Evolutionary conservation across 2,888 invertebrate genomes (phyloP), one percentile per base, ranked within the genome.

Genomic region (Rhamphomyia laevipes): DNA sequence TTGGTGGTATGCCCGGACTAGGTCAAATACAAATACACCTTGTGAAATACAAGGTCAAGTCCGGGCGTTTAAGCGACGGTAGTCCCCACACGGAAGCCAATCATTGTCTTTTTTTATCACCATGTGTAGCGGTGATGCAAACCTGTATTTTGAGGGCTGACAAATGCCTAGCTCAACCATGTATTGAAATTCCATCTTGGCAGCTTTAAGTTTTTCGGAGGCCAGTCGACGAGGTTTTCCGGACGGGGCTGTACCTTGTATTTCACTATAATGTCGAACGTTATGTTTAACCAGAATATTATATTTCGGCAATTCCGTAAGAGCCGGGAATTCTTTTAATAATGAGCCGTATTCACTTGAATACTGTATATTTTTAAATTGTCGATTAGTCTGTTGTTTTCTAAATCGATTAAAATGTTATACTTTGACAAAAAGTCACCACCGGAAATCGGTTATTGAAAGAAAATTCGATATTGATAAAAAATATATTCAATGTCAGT

Each of bases 1-100:
- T 18, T 62, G 58, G 37, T 59, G 56, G 48, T 55, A 65, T 5
- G 60, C 63, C 12, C 46, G 40, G 2, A 43, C 35, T n/a, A 61
- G 47, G 52, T 61, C 58, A 3, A 58, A 48, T 12, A n/a, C n/a
- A n/a, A n/a, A n/a, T n/a, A n/a, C n/a, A n/a, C n/a, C n/a, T n/a
- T n/a, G n/a, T n/a, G n/a, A n/a, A n/a, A n/a, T n/a, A n/a, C n/a
- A n/a, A n/a, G n/a, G n/a, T n/a, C n/a, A n/a, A n/a, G n/a, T n/a
- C n/a, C n/a, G n/a, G 13, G 13, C 7, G n/a, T 35, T 35, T 35
- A 35, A 35, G n/a, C n/a, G 13, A 5, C 35, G 13, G 35, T 35
- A 35, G n/a, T 35, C 13, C 4, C 35, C 10, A 35, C 35, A 35
- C 7, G 35, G 35, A n/a, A 10, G 13, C 35, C n/a, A 35, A n/a